Conservation (phyloP, 2,888 invertebrate species). For the Timema podura region DNA sequence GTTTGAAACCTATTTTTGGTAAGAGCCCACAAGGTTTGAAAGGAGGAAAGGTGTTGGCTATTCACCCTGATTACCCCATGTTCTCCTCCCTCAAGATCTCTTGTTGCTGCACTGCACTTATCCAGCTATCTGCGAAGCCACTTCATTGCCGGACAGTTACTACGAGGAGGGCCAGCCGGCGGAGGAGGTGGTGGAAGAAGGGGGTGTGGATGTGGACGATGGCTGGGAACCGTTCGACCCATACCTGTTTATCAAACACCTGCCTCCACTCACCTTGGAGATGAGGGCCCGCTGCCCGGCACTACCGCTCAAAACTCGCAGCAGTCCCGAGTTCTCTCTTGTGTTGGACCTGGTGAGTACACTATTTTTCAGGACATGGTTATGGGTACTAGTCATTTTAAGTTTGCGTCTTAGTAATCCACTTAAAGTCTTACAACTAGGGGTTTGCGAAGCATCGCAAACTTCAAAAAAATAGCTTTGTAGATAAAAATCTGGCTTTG, state of each 20-base stretch:
- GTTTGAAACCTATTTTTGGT: no score
- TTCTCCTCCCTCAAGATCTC: conserved; percentile 36
- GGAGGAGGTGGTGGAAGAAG: conserved; percentile 36
- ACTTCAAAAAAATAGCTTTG: no score
- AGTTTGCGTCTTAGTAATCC: no score
- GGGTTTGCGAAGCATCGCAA: no score
- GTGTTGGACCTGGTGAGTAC: conserved; percentile 71
- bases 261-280: conserved; percentile 75
- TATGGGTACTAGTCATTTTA: no score
- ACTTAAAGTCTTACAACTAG: no score
- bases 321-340: conserved; percentile 80
- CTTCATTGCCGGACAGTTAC: conserved; percentile 16
- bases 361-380: neutral
- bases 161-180: conserved; percentile 21
- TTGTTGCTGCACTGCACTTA: conserved; percentile 41
- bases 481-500: no score
- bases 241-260: conserved; percentile 85
- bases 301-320: conserved; percentile 84
- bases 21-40: no score
- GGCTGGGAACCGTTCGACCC: conserved; percentile 83
- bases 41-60: no score
- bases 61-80: no score
- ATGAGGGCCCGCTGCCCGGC: conserved; percentile 72
- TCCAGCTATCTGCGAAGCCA: conserved; percentile 39
- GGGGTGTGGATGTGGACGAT: conserved; percentile 47